phyloP scores from a whole-genome alignment of 1,140 invertebrate genomes.

The Helicoverpa zea region DNA sequence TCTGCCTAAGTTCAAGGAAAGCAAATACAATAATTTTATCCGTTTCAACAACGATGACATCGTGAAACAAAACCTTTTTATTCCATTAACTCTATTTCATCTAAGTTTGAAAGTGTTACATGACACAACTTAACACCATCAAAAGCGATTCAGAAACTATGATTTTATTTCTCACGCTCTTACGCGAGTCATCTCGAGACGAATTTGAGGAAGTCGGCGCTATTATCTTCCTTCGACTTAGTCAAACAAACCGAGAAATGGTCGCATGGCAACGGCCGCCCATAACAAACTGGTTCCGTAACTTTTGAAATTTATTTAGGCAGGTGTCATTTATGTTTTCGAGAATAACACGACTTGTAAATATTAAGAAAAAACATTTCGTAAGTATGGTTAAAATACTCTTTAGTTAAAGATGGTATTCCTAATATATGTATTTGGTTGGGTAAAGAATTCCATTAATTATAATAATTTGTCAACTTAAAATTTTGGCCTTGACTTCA shows the following conservation, averaged over 20 bases:
- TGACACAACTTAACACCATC: slow-evolving; percentile 16
- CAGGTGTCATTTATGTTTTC: slow-evolving; percentile 32
- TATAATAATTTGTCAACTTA: too few relatives aligned
- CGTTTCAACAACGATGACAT: too few relatives aligned
- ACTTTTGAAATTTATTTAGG: slow-evolving; percentile 36
- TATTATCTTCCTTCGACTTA: slow-evolving; percentile 79
- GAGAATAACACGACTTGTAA: slow-evolving; percentile 21
- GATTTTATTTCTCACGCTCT: slow-evolving; percentile 78
- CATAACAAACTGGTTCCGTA: slow-evolving; percentile 46
- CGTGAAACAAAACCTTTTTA: too few relatives aligned
- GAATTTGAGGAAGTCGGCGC: slow-evolving; percentile 79
- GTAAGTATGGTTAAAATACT: background rate
- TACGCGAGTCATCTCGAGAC: slow-evolving; percentile 74
- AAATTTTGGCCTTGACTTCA: too few relatives aligned
- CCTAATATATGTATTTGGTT: background rate
- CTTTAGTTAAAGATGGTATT: background rate
- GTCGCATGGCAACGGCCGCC: slow-evolving; percentile 40
- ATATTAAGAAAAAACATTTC: slow-evolving; percentile 17
- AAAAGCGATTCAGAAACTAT: slow-evolving; percentile 57
- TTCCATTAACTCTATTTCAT: too few relatives aligned
- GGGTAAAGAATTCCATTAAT: too few relatives aligned
- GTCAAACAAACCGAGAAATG: slow-evolving; percentile 75
- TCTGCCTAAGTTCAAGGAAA: too few relatives aligned
- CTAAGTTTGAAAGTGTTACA: background rate
- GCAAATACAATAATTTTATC: too few relatives aligned